phyloP scores from a whole-genome alignment of 2,888 invertebrate genomes.

The Protophormia terraenovae region DNA sequence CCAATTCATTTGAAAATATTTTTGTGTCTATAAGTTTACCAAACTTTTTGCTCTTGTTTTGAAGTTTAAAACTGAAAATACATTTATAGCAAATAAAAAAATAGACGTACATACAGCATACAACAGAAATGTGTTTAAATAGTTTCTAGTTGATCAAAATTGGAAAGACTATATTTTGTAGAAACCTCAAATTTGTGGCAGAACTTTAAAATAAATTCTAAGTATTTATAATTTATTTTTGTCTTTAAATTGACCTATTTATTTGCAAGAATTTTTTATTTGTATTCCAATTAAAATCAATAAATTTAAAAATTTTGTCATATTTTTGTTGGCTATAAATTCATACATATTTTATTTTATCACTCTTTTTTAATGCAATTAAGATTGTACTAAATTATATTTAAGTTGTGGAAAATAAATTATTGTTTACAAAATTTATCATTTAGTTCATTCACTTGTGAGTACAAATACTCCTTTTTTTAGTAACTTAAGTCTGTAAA shows the following conservation, averaged over 20 bases:
- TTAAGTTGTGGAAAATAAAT: background rate
- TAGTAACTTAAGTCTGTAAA: background rate
- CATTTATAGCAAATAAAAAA: background rate
- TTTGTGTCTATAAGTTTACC: background rate
- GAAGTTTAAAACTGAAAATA: background rate
- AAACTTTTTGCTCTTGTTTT: background rate
- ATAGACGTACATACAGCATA: background rate
- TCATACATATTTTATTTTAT: background rate
- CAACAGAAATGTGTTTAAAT: background rate
- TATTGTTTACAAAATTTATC: background rate
- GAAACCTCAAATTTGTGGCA: background rate
- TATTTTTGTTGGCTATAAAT: background rate
- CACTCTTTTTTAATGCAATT: background rate
- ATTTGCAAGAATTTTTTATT: background rate
- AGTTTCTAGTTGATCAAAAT: background rate
- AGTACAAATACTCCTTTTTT: background rate
- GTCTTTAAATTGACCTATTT: background rate
- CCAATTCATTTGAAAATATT: background rate
- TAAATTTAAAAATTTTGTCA: background rate
- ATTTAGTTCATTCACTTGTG: background rate
- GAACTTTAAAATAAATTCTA: background rate
- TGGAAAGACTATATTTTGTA: background rate
- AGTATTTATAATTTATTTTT: background rate
- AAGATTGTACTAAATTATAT: slow-evolving; percentile 2
- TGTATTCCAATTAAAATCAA: background rate